Percentiles rank a stretch among this genome's conserved stretches.
Conservation (phyloP, 2,888 invertebrate genomes). For the Philhelius pedissequus region DNA sequence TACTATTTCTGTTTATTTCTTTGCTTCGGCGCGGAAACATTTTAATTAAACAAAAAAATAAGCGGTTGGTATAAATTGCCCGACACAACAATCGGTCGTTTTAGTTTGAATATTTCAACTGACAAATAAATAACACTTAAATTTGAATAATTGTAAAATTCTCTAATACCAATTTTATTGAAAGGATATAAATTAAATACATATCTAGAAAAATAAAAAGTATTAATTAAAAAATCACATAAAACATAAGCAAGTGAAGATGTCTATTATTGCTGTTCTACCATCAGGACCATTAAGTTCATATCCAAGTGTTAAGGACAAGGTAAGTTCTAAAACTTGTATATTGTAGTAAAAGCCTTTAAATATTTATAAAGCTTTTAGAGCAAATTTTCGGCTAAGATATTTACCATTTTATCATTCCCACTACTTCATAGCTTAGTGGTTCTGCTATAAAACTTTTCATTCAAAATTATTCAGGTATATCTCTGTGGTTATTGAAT, state of each 20-base stretch:
- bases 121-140: slow-evolving; percentile 1
- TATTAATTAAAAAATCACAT: not conserved
- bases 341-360: not conserved
- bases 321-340: slow-evolving; percentile 19
- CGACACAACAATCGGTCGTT: slow-evolving; percentile 17
- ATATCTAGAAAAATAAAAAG: not conserved
- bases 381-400: not conserved
- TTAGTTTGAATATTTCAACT: slow-evolving; percentile 55
- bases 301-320: slow-evolving; percentile 44
- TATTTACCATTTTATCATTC: not conserved
- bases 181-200: not conserved
- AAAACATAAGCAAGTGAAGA: slow-evolving; percentile 1
- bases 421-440: not conserved
- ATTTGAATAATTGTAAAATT: not conserved
- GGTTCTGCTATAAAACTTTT: not conserved
- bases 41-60: not conserved
- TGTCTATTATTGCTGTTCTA: slow-evolving; percentile 42
- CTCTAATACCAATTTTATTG: not conserved
- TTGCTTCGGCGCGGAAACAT: not conserved
- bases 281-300: slow-evolving; percentile 16
- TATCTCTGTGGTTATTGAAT: not conserved
- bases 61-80: slow-evolving; percentile 56
- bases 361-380: slow-evolving; percentile 23
- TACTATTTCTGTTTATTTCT: slow-evolving; percentile 1
- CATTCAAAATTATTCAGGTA: not conserved